A percentile compares a stretch with the other conserved stretches of the same genome.
Conservation (phyloP, 2,113 vertebrate species). For the Aix galericulata region DNA sequence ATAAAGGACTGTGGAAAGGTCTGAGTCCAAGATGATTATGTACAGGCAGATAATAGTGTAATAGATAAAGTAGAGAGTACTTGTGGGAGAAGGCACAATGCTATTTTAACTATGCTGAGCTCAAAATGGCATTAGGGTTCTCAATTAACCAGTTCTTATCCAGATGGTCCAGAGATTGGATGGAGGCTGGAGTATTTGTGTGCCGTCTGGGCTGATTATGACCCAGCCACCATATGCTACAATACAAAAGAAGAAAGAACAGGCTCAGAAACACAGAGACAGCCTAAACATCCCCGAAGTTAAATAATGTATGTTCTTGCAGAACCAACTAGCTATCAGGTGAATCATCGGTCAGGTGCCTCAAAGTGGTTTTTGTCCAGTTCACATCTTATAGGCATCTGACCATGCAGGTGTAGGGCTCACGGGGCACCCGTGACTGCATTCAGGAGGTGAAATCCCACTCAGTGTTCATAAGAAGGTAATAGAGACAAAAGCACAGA, state of each 20-base stretch:
- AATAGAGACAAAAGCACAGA: neutral
- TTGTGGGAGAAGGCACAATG: slow-evolving; percentile 21
- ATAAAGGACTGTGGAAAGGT: slow-evolving; percentile 39
- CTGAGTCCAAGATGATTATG: slow-evolving; percentile 57
- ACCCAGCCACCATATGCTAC: neutral
- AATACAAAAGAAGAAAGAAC: neutral
- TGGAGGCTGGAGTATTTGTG: slow-evolving; percentile 3
- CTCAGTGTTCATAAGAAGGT: neutral
- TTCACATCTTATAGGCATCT: neutral
- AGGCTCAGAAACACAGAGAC: neutral
- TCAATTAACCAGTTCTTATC: slow-evolving; percentile 58
- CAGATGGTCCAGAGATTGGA: slow-evolving; percentile 49
- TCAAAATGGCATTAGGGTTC: slow-evolving; percentile 49
- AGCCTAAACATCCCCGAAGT: neutral
- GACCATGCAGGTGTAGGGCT: neutral
- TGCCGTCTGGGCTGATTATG: neutral
- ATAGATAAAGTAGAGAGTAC: slow-evolving; percentile 23
- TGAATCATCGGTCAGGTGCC: neutral
- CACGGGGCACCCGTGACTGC: rapidly evolving
- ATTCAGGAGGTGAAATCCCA: neutral
- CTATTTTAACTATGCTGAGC: slow-evolving; percentile 22
- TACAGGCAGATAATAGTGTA: neutral
- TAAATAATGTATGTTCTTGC: neutral
- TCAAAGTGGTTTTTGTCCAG: neutral
- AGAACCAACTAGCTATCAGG: neutral